Conservation (phyloP, 2,113 vertebrate genomes). For the Callipepla squamata region DNA sequence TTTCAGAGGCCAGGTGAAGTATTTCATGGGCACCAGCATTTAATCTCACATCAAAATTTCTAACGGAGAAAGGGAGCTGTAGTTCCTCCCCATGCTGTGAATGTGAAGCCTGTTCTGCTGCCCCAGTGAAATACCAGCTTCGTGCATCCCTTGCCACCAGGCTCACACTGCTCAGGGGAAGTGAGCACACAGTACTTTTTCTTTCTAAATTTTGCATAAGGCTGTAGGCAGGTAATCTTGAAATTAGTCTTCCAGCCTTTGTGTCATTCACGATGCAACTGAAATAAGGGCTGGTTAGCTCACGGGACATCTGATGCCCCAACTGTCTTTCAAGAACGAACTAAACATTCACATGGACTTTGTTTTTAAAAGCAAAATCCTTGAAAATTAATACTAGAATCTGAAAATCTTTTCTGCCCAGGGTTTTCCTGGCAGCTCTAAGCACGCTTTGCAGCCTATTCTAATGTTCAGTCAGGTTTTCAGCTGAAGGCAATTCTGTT, state of each 20-base stretch:
- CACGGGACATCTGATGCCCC: neutral
- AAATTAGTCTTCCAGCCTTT: neutral
- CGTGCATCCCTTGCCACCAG: accelerated
- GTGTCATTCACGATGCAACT: neutral
- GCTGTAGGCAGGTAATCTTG: neutral
- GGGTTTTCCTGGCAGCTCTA: neutral
- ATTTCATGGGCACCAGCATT: neutral
- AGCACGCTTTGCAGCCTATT: neutral
- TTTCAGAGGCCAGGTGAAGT: neutral
- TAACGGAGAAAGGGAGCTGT: neutral
- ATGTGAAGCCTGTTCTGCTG: neutral
- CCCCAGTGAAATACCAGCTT: neutral
- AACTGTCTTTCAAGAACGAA: neutral
- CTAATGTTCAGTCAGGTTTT: neutral
- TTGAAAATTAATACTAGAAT: neutral
- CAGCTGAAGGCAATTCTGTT: neutral
- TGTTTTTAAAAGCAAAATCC: neutral
- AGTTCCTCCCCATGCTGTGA: neutral
- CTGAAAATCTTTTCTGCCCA: neutral
- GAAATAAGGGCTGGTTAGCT: neutral
- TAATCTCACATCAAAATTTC: neutral
- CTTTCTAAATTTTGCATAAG: neutral
- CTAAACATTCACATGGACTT: neutral
- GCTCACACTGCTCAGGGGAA: neutral
- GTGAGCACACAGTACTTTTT: neutral